phyloP scores from a whole-genome alignment of 2,888 invertebrate genomes.

The Exephanes ischioxanthus region DNA sequence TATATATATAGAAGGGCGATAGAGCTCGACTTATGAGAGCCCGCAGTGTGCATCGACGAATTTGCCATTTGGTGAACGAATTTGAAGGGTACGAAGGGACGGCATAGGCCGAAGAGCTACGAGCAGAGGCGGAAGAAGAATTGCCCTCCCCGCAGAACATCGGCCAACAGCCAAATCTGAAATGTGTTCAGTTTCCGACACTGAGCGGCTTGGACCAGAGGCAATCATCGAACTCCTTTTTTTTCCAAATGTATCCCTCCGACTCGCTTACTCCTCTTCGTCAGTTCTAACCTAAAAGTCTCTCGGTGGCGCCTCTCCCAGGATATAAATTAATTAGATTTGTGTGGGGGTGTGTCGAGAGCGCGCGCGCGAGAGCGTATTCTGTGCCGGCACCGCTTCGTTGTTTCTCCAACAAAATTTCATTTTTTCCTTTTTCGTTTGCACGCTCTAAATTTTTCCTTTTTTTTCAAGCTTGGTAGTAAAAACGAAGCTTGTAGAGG shows the following conservation, averaged over 20 bases:
- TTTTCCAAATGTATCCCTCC: conserved; percentile 9
- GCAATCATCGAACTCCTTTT: conserved; percentile 54
- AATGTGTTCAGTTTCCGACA: conserved; percentile 43
- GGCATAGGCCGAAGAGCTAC: neutral
- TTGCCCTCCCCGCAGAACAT: conserved; percentile 4
- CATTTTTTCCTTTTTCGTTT: conserved; percentile 38
- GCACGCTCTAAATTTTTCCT: conserved; percentile 10
- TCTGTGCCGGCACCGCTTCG: conserved; percentile 71
- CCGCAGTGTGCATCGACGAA: conserved; percentile 38
- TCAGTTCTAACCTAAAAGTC: conserved; percentile 53
- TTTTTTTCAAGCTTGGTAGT: conserved; percentile 16
- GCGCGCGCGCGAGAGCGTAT: conserved; percentile 47
- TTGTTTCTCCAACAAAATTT: conserved; percentile 69
- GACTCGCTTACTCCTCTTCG: conserved; percentile 16
- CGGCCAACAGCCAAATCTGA: conserved; percentile 20
- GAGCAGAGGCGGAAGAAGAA: conserved; percentile 31
- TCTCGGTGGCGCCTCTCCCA: conserved; percentile 81
- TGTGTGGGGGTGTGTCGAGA: conserved; percentile 83
- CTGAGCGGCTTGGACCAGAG: conserved; percentile 15
- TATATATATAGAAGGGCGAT: neutral
- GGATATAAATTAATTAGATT: conserved; percentile 85
- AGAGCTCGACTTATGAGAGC: conserved; percentile 37
- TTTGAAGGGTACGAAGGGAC: conserved; percentile 21
- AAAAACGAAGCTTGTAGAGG: conserved; percentile 36
- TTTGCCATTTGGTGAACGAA: conserved; percentile 48